phyloP scores from a whole-genome alignment of 2,797 vertebrate species.

The Tenualosa ilisha region DNA sequence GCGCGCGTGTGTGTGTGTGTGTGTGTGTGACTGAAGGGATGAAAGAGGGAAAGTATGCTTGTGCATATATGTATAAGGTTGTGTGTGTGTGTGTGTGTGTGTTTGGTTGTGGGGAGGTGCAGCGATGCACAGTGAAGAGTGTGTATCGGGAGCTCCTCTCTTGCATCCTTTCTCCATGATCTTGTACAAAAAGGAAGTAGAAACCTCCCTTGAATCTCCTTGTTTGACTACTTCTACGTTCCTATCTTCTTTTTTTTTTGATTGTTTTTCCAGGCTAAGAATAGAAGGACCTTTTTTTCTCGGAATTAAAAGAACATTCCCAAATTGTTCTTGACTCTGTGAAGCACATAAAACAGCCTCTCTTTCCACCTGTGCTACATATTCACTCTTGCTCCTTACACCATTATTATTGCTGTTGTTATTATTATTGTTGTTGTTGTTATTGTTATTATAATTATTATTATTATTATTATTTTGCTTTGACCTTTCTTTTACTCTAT shows the following conservation, averaged over 20 bases:
- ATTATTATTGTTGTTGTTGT: constrained; percentile 42
- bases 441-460: constrained; percentile 42
- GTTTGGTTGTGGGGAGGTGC: constrained; percentile 26
- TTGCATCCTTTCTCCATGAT: constrained; percentile 45
- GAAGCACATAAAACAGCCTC: constrained; percentile 69
- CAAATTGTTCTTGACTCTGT: constrained; percentile 49
- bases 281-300: constrained; percentile 41
- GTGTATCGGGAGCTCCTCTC: constrained; percentile 35
- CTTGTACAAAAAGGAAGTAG: constrained; percentile 49
- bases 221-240: constrained; percentile 48
- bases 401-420: constrained; percentile 44
- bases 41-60: neutral
- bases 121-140: constrained; percentile 11
- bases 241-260: constrained; percentile 29
- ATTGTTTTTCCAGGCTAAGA: constrained; percentile 45
- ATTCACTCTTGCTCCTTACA: constrained; percentile 45
- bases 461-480: constrained; percentile 47
- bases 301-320: constrained; percentile 45
- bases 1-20: neutral
- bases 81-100: constrained; percentile 19
- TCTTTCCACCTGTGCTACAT: constrained; percentile 40
- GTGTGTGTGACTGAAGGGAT: neutral
- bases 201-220: constrained; percentile 43
- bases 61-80: neutral
- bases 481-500: constrained; percentile 52